Conservation (phyloP, 2,113 vertebrate species). For the cattle (Bos taurus) region DNA sequence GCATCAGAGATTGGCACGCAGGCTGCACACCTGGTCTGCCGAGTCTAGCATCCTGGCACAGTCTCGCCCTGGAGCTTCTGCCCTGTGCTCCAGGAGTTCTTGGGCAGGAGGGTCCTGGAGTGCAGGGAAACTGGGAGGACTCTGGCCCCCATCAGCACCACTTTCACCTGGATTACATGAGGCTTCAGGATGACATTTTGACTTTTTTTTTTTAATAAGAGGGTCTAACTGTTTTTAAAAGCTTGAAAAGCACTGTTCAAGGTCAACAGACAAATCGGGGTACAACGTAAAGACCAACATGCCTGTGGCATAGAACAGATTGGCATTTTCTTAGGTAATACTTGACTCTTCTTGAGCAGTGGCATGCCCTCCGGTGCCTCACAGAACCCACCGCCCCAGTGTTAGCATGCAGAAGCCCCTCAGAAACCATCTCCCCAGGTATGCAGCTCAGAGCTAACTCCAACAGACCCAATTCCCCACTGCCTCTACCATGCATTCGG, state of each 20-base stretch:
- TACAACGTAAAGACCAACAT: no score
- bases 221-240: neutral
- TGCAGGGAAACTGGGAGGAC: neutral
- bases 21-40: neutral
- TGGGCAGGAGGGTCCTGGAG: no score
- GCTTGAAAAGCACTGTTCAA: neutral
- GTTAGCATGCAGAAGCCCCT: neutral
- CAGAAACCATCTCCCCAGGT: neutral
- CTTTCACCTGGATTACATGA: neutral
- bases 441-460: rapidly evolving
- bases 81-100: neutral
- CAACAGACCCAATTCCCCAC: neutral
- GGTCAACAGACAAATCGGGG: neutral
- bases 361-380: neutral
- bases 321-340: neutral
- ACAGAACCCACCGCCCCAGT: neutral
- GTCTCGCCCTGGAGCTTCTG: rapidly evolving
- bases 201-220: no score
- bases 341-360: neutral
- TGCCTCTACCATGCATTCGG: rapidly evolving
- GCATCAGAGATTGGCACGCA: neutral
- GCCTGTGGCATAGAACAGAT: neutral
- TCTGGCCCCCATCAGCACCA: neutral
- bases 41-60: neutral
- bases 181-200: neutral